Percentiles rank a stretch among this genome's conserved stretches.
phyloP scores from a whole-genome alignment of 2,797 vertebrate genomes.

The Pangasius djambal region DNA sequence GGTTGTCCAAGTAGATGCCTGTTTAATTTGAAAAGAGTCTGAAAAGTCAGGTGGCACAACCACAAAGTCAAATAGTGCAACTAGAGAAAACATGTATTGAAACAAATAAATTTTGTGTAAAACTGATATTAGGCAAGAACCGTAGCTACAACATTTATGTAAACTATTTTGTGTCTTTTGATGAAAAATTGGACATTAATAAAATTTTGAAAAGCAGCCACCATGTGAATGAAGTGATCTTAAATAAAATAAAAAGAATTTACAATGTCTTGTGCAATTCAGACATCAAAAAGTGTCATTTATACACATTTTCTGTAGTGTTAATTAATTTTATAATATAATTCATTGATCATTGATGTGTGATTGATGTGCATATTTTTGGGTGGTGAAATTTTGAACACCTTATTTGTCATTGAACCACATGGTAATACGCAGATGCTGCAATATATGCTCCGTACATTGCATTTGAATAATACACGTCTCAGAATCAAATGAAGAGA shows the following conservation, averaged over 20 bases:
- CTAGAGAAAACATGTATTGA: not conserved
- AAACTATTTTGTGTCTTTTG: not conserved
- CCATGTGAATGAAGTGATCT: not conserved
- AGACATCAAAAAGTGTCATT: not conserved
- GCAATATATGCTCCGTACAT: too few relatives aligned
- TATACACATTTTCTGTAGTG: not conserved
- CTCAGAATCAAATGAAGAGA: not conserved
- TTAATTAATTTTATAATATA: not conserved
- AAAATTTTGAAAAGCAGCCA: not conserved
- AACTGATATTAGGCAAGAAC: not conserved
- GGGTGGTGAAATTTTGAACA: not conserved
- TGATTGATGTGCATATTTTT: not conserved
- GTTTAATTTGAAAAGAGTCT: not conserved
- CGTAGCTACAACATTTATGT: not conserved
- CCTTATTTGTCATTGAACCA: not conserved
- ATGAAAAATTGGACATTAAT: not conserved
- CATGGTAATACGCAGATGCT: not conserved
- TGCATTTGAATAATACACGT: not conserved
- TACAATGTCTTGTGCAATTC: not conserved
- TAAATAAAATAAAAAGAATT: not conserved
- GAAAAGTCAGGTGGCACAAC: not conserved
- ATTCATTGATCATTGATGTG: not conserved
- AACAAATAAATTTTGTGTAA: not conserved
- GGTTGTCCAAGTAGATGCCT: not conserved
- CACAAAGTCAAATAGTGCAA: not conserved